These are phyloP conservation scores for Nyctibius grandis DNA, from an alignment of 2,797 vertebrate species.

Conservation along the genomic window DNA sequence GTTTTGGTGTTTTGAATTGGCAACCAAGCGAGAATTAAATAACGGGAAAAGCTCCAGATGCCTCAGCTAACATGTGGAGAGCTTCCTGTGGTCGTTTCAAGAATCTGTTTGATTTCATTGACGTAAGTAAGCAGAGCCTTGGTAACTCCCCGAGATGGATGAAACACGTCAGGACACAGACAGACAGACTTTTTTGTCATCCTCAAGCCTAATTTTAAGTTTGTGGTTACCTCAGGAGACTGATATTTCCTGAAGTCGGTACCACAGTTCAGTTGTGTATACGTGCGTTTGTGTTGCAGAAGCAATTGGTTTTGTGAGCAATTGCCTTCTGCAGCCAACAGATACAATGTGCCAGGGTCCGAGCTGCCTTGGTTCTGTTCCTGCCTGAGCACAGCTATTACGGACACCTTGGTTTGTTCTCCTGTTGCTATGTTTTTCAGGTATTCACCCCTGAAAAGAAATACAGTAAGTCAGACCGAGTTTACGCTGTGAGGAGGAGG, in stretches of 20 bases:
- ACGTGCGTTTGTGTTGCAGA: neutral
- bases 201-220: slow-evolving; percentile 53
- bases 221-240: slow-evolving; percentile 65
- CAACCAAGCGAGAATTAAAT: slow-evolving; percentile 20
- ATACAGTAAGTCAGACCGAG: neutral
- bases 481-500: accelerated
- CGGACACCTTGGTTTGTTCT: slow-evolving; percentile 19
- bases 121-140: neutral
- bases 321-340: slow-evolving; percentile 53
- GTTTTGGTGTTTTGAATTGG: slow-evolving; percentile 45
- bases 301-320: slow-evolving; percentile 48
- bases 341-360: slow-evolving; percentile 21
- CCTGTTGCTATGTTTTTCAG: slow-evolving; percentile 18
- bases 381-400: slow-evolving; percentile 48
- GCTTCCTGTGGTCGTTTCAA: slow-evolving; percentile 31
- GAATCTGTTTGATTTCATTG: slow-evolving; percentile 38
- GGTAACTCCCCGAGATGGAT: slow-evolving; percentile 16
- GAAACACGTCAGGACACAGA: neutral
- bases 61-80: slow-evolving; percentile 10
- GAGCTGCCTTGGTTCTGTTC: slow-evolving; percentile 22
- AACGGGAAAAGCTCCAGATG: slow-evolving; percentile 50
- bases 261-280: slow-evolving; percentile 33
- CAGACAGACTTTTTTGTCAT: slow-evolving; percentile 42
- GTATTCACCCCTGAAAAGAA: slow-evolving; percentile 24
- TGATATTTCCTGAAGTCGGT: slow-evolving; percentile 60